Evolutionary conservation across 2,888 invertebrate genomes (phyloP).

Genomic region (Acrobasis consociella): DNA sequence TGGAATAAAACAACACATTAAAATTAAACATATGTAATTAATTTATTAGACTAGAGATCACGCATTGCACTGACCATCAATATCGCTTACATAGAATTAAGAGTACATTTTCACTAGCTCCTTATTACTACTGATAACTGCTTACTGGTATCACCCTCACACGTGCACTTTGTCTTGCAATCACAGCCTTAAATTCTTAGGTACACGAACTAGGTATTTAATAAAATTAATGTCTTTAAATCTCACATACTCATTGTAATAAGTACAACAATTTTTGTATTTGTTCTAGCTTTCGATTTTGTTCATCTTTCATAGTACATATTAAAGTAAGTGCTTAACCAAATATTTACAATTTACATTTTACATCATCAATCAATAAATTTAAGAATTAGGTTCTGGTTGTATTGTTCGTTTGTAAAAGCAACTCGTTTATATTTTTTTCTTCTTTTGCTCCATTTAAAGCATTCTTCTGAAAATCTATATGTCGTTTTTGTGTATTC

Average conservation of each 20-base stretch:
- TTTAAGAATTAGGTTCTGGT: no score
- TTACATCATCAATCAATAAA: no score
- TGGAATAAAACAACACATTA: not conserved
- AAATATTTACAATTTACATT: no score
- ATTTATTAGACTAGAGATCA: slow-evolving; percentile 40
- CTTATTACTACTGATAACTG: slow-evolving; percentile 3
- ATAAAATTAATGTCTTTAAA: no score
- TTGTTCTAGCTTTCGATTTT: no score
- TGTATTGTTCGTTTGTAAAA: no score
- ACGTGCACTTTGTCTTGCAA: slow-evolving; percentile 16
- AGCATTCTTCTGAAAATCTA: not conserved
- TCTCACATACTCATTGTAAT: no score
- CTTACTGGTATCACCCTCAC: slow-evolving; percentile 30
- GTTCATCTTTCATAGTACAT: no score
- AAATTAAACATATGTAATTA: slow-evolving; percentile 18
- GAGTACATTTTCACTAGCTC: slow-evolving; percentile 8
- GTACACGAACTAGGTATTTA: not conserved
- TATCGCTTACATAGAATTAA: not conserved
- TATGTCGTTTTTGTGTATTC: not conserved
- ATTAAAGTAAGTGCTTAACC: no score
- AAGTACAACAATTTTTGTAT: no score
- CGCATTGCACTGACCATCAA: slow-evolving; percentile 26
- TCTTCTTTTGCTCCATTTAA: not conserved
- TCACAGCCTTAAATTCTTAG: slow-evolving; percentile 30
- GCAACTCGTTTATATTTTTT: no score